Evolutionary conservation across 2,888 invertebrate genomes (phyloP).

Genomic region (Dryococelus australis): DNA sequence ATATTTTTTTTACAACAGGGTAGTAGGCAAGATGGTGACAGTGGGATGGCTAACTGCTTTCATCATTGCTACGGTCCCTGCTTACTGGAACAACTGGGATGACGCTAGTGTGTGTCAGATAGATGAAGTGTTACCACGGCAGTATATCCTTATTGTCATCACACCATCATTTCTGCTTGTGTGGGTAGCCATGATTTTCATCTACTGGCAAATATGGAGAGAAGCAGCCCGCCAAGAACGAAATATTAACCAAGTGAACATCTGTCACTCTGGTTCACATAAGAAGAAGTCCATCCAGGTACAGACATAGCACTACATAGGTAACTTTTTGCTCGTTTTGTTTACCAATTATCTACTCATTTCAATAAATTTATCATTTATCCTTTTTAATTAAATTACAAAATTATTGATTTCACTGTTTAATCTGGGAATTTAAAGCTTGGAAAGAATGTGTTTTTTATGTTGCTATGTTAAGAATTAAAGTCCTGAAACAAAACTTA

Average conservation of each 20-base stretch:
- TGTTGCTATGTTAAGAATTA: no score
- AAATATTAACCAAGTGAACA: slow-evolving; percentile 67
- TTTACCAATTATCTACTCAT: no score
- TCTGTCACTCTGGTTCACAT: slow-evolving; percentile 61
- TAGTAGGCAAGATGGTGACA: slow-evolving; percentile 69
- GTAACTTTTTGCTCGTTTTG: no score
- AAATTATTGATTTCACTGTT: no score
- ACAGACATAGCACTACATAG: slow-evolving; percentile 38
- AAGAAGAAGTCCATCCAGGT: slow-evolving; percentile 83
- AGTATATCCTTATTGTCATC: slow-evolving; percentile 60
- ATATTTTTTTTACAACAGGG: slow-evolving; percentile 53
- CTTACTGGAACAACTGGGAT: slow-evolving; percentile 81
- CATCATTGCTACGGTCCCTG: slow-evolving; percentile 71
- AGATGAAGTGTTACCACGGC: slow-evolving; percentile 66
- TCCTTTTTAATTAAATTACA: no score
- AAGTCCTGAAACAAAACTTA: no score
- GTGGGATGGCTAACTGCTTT: slow-evolving; percentile 73
- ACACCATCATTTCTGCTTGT: slow-evolving; percentile 76
- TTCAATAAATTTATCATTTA: no score
- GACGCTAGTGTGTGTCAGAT: slow-evolving; percentile 70
- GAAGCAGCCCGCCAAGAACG: slow-evolving; percentile 78
- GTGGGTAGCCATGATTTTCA: slow-evolving; percentile 76
- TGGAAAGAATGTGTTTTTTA: no score
- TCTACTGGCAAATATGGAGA: slow-evolving; percentile 81
- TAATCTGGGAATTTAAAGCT: no score